Evolutionary conservation across 2,888 invertebrate species (phyloP).

Genomic region (Fragum sueziense): DNA sequence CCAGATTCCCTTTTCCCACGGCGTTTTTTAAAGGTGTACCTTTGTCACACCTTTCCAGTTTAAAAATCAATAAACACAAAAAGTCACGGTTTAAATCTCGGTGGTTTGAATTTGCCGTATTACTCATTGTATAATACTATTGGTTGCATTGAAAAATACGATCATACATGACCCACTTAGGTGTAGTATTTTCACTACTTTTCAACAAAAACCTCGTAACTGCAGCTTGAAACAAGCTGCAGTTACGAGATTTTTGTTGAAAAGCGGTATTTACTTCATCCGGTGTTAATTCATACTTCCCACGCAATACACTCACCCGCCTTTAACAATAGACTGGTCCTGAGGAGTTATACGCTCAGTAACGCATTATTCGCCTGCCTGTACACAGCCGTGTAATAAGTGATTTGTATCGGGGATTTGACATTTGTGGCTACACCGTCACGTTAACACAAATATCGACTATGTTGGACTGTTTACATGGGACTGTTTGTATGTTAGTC

Average conservation of each 20-base stretch:
- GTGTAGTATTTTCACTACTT: conserved; percentile 25
- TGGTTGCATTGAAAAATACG: conserved; percentile 38
- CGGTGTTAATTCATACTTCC: conserved; percentile 43
- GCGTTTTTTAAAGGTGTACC: too few relatives aligned
- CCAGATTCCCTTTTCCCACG: too few relatives aligned
- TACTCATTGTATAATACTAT: conserved; percentile 38
- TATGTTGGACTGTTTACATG: not conserved
- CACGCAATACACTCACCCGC: conserved; percentile 54
- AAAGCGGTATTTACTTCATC: too few relatives aligned
- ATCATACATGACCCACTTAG: conserved; percentile 50
- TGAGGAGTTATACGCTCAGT: conserved; percentile 64
- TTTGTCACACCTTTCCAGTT: not conserved
- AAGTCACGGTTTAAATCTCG: conserved; percentile 8
- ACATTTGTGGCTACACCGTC: conserved; percentile 41
- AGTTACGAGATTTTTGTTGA: too few relatives aligned
- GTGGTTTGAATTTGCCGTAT: conserved; percentile 40
- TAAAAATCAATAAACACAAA: not conserved
- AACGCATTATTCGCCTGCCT: conserved; percentile 61
- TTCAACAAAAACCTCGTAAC: too few relatives aligned
- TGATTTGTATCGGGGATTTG: conserved; percentile 47
- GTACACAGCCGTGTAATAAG: conserved; percentile 45
- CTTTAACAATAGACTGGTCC: conserved; percentile 60
- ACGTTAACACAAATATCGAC: conserved; percentile 16
- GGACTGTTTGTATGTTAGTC: not conserved
- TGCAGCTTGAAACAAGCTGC: too few relatives aligned